A percentile compares a stretch with the other conserved stretches of the same genome.
phyloP scores from a whole-genome alignment of 2,797 vertebrate species.

The Muscicapa comitata region DNA sequence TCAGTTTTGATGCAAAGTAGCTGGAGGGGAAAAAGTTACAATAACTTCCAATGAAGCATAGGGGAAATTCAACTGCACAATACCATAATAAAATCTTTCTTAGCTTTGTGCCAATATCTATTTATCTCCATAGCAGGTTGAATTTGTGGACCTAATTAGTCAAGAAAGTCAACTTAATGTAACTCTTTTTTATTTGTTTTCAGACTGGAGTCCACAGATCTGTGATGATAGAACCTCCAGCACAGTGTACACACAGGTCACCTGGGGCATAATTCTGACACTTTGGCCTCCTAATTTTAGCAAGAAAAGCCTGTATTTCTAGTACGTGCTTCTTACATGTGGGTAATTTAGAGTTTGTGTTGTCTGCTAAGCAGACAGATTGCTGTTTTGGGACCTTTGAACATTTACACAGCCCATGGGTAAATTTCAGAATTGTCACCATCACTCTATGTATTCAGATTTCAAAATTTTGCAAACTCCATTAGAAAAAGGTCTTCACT shows the following conservation, averaged over 20 bases:
- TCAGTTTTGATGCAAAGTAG: background rate
- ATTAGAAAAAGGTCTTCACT: background rate
- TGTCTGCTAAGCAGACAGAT: slow-evolving; percentile 26
- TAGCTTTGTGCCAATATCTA: background rate
- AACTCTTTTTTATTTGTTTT: background rate
- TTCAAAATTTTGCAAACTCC: slow-evolving; percentile 42
- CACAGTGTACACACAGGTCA: background rate
- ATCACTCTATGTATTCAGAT: slow-evolving; percentile 12
- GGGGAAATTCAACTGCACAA: background rate
- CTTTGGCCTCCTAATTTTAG: background rate
- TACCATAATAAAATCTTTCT: background rate
- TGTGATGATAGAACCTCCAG: rapidly evolving
- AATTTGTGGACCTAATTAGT: background rate
- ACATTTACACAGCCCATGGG: slow-evolving; percentile 70
- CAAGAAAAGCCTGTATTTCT: background rate
- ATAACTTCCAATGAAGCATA: background rate
- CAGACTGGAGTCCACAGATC: background rate
- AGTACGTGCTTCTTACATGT: background rate
- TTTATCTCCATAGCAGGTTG: background rate
- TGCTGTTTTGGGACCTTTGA: slow-evolving; percentile 58
- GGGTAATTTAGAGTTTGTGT: background rate
- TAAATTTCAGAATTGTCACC: slow-evolving; percentile 75
- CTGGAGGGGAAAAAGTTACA: background rate
- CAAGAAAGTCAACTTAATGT: background rate
- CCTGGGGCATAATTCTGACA: background rate